Conservation (phyloP, 2,797 vertebrate genomes). For the Stomatorhinus walkeri region DNA sequence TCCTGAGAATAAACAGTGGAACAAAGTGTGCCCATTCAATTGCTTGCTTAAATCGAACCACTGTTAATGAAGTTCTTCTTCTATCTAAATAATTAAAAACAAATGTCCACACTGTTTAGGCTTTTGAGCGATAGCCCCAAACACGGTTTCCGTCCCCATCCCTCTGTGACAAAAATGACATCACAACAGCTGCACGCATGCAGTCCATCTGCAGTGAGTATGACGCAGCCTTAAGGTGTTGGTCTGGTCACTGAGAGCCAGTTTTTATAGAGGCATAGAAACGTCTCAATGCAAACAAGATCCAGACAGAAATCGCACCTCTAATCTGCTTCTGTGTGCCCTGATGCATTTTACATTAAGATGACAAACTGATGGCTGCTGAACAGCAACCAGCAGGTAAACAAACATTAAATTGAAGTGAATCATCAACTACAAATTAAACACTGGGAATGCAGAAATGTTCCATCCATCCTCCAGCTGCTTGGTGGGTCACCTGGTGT, state of each 20-base stretch:
- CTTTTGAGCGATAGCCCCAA: background rate
- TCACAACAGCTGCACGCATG: background rate
- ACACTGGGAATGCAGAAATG: background rate
- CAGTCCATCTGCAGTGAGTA: background rate
- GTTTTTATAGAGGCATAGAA: background rate
- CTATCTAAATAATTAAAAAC: background rate
- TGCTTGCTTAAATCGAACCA: background rate
- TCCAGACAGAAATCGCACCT: background rate
- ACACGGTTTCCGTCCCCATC: background rate
- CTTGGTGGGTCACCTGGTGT: background rate
- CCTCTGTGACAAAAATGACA: background rate
- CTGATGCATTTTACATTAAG: background rate
- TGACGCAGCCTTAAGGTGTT: background rate
- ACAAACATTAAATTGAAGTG: background rate
- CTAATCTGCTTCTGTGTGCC: background rate
- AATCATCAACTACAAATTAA: background rate
- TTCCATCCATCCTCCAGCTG: background rate
- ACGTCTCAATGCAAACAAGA: slow-evolving; percentile 3
- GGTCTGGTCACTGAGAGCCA: background rate
- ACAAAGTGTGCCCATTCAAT: background rate
- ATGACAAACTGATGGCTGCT: background rate
- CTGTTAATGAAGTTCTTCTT: background rate
- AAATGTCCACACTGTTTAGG: background rate
- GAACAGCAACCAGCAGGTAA: background rate
- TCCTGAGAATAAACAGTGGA: background rate